Evolutionary conservation across 2,797 vertebrate species (phyloP), one percentile per base, ranked within the genome.

Genomic region (Spinus pinus): DNA sequence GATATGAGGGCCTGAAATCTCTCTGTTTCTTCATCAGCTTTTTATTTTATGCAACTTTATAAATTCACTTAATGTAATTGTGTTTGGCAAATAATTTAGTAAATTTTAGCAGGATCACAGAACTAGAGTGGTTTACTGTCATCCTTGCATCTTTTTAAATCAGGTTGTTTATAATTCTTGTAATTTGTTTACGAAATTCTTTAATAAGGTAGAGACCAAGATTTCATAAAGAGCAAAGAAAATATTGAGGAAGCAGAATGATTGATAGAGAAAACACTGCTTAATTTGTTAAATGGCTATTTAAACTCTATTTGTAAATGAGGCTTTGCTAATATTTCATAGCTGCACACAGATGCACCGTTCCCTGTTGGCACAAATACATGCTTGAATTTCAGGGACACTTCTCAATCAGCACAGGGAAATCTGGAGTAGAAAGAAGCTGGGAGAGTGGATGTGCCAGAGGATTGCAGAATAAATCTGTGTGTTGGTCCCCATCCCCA

Each of bases 401-500:
- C 46, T 66, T 87, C 56, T 46, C 62, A 18, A 1, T 30, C n/a
- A 24, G 70, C 2, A 0, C 28, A 10, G 69, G 69, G 61, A 67
- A 78, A 74, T 39, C 53, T 54, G 94, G 37, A 74, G 39, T 0
- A 49, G 60, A 2, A 12, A 58, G 53, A 30, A 53, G 33, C 41
- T 46, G 1, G 21, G 33, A 2, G 10, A 61, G 54, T 8, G 46
- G 53, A 66, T 33, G 30, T 74, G 80, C 57, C 62, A 60, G 27
- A 35, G 53, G 31, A 1, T 9, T 82, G 75, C 64, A 67, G 28
- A 25, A 23, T 8, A 2, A 60, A 17, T 37, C 64, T 12, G n/a
- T 31, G 53, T 2, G 35, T 7, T 12, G 16, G 5, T 21, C 0
- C 0, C 24, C 4, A 0, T 28, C 31, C 1, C 46, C 14, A 11